Base-by-base conservation (phyloP, 2,797 vertebrate species). In the Distichodus sexfasciatus region DNA sequence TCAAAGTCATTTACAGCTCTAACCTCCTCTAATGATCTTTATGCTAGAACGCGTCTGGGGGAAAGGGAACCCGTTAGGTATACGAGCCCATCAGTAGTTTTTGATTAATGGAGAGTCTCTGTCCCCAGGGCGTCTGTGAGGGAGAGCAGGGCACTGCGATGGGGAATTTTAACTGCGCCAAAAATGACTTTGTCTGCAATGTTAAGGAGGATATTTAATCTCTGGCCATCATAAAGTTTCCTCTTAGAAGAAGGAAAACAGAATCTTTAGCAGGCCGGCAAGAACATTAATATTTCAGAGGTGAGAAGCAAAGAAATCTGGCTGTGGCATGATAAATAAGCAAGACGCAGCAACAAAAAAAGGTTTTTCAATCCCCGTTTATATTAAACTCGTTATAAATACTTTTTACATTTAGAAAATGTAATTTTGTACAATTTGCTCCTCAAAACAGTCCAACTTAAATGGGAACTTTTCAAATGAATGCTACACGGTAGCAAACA, bases 331-430 rank as follows among this genome's bases (percentile, higher is more conserved):
- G n/a, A 1, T 6, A 19, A n/a, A 19, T 8, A 5, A 44, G 15
- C 41, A 35, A 4, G 19, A 7, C 2, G 15, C 8, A 48, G 23
- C 11, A 5, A 48, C 46, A 48, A 48, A n/a, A 5, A 2, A 50
- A 2, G 14, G 8, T 6, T 29, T 51, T 28, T 26, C 14, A 29
- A 6, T 51, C 48, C n/a, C 54, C 53, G 17, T 84, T 85, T 93
- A 86, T 93, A 86, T 93, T 78, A 87, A 80, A 63, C 68, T 87
- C 72, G 77, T 92, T 94, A 96, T 94, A 97, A 96, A 96, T 94
- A 95, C 83, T 92, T 93, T 93, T 91, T 94, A 94, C 89, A 94
- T 74, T 87, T 93, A 91, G 87, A 96, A 96, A 97, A 96, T 89
- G 89, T 80, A 80, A 66, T 91, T 88, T 90, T 86, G 80, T 83